Percentiles rank a stretch among this genome's conserved stretches.
Conservation (phyloP, 35 echinoderm and acorn worm genomes). For the Lytechinus pictus region DNA sequence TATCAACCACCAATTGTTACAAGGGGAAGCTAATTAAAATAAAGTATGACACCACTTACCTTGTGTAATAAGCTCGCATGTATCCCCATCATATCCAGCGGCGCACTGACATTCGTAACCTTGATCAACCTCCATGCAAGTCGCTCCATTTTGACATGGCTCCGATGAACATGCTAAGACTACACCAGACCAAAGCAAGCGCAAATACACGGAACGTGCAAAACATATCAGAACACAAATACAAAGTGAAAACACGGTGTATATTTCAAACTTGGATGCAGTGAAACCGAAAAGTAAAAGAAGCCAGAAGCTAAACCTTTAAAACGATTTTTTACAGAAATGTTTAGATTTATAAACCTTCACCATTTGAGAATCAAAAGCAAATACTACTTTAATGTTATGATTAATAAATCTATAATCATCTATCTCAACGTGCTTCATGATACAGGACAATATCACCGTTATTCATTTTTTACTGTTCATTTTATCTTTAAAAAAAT, state of each 20-base stretch:
- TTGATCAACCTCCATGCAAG: background rate
- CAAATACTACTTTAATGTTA: too few relatives aligned
- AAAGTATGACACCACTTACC: background rate
- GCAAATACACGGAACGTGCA: background rate
- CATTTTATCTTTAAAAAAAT: too few relatives aligned
- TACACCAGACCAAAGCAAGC: slow-evolving; percentile 29
- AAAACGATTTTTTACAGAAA: too few relatives aligned
- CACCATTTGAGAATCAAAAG: too few relatives aligned
- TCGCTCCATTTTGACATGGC: slow-evolving; percentile 34
- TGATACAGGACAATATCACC: too few relatives aligned
- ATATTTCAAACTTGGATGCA: background rate
- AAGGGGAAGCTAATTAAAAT: too few relatives aligned
- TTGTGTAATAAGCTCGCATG: background rate
- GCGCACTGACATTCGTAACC: slow-evolving; percentile 39
- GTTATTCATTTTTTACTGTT: too few relatives aligned
- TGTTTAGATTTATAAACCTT: too few relatives aligned
- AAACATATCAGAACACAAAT: background rate
- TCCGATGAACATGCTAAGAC: slow-evolving; percentile 30
- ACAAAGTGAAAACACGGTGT: background rate
- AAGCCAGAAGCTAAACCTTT: too few relatives aligned
- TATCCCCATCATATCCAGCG: background rate
- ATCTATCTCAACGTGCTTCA: too few relatives aligned
- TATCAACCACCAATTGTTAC: too few relatives aligned
- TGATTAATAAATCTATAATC: too few relatives aligned
- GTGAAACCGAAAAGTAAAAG: background rate